These are phyloP conservation scores for Mycteria americana DNA, from an alignment of 2,797 vertebrate species.

Conservation along the genomic window DNA sequence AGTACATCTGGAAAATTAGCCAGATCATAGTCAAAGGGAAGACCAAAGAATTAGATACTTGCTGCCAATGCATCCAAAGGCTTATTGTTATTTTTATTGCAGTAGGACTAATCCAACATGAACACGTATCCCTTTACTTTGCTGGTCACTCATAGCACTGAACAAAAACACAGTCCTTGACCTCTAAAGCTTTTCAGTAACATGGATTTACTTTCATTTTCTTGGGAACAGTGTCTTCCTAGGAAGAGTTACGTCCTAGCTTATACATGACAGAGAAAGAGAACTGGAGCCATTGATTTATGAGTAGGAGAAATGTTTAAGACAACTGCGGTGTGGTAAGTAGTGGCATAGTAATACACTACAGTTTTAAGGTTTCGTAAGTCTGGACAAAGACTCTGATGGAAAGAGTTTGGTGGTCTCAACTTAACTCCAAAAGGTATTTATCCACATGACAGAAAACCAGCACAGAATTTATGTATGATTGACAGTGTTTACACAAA, in stretches of 20 bases:
- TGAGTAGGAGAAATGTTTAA: neutral
- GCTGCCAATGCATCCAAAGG: neutral
- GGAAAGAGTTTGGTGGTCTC: neutral
- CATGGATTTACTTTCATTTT: neutral
- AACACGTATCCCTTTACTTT: neutral
- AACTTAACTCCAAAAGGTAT: neutral
- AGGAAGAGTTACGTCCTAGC: neutral
- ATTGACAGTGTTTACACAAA: neutral
- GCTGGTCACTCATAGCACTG: neutral
- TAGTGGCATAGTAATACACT: neutral
- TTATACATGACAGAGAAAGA: neutral
- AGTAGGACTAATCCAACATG: neutral
- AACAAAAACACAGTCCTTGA: neutral
- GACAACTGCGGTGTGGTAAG: neutral
- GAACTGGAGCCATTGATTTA: neutral
- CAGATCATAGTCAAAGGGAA: neutral
- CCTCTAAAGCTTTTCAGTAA: neutral
- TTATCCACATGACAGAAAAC: neutral
- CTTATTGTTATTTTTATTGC: neutral
- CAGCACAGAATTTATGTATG: neutral
- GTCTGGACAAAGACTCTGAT: neutral
- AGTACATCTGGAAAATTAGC: neutral
- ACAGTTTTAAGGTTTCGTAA: neutral
- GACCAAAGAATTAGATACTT: neutral
- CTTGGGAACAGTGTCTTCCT: neutral